Percentiles rank a stretch among this genome's conserved stretches.
Evolutionary conservation across 2,113 vertebrate genomes (phyloP).

Genomic region (Solea solea): DNA sequence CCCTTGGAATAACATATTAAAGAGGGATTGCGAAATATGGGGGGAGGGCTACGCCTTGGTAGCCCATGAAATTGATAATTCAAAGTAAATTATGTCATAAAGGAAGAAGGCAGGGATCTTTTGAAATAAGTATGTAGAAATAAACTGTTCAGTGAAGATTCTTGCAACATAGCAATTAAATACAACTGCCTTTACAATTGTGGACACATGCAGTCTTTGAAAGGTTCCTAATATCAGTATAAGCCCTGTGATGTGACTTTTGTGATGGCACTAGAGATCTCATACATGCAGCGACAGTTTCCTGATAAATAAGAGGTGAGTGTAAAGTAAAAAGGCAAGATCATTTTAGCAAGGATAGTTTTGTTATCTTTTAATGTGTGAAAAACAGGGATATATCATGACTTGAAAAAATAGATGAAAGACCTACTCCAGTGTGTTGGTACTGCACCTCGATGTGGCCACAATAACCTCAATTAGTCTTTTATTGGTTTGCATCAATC

Average conservation of each 20-base stretch:
- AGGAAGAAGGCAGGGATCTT: too few relatives aligned
- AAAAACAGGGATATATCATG: too few relatives aligned
- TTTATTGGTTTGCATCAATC: too few relatives aligned
- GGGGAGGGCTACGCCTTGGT: too few relatives aligned
- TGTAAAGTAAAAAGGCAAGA: too few relatives aligned
- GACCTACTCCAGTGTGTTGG: neutral
- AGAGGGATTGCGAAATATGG: neutral
- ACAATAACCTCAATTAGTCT: neutral
- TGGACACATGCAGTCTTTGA: neutral
- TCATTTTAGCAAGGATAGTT: neutral
- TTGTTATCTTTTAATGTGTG: neutral
- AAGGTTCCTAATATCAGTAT: neutral
- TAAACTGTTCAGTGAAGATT: neutral
- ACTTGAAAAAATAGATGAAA: neutral
- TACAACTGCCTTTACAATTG: neutral
- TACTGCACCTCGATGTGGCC: too few relatives aligned
- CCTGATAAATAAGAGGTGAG: neutral
- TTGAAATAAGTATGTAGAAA: too few relatives aligned
- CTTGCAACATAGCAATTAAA: neutral
- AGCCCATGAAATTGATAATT: too few relatives aligned
- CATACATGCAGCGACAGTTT: neutral
- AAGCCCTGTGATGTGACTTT: neutral
- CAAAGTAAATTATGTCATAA: too few relatives aligned
- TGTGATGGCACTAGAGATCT: neutral
- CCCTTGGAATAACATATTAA: too few relatives aligned